Evolutionary conservation across 2,113 vertebrate species (phyloP), one percentile per base, ranked within the genome.

Genomic region (Pollachius pollachius): DNA sequence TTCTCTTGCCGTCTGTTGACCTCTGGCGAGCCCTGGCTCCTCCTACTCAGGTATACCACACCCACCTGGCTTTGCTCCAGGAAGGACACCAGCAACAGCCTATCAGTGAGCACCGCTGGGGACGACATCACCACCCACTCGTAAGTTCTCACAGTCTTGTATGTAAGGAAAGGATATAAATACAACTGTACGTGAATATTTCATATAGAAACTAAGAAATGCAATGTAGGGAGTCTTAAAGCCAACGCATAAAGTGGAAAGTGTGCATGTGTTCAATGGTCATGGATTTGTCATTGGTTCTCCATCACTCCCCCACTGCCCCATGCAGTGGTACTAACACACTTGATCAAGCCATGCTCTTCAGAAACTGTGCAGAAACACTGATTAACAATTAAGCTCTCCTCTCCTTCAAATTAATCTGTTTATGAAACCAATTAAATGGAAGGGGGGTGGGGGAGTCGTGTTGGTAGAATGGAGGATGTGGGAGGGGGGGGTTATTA

Each of bases 21-120:
- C 84, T 95, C 90, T 0, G 89, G 81, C 78, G 93, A 94, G 86
- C 87, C 88, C 87, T 88, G 90, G 76, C 89, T 94, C 90, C 93
- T 97, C 77, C 64, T 89, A 91, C 85, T 73, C 89, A 98, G 93
- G 79, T 94, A 93, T 89, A 98, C 90, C 67, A 93, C 93, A 72
- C 94, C 94, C 81, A 98, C 92, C 58, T 96, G 94, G 89, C 90
- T 95, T 83, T 89, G 92, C 87, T 96, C 94, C 90, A 94, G 91
- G 90, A 98, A 95, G 72, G 95, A 93, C 85, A 99, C 89, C 84
- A 98, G 91, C 81, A 99, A 91, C 88, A 98, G 95, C 88, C 75
- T 89, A 56, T 98, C 95, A 19, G 92, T 90, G 77, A 98, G 90
- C 87, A 96, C 82, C 82, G 93, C 97, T 99, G 90, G 27, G 66